Evolutionary conservation across 2,113 vertebrate genomes (phyloP).

Genomic region (Empidonax alnorum): DNA sequence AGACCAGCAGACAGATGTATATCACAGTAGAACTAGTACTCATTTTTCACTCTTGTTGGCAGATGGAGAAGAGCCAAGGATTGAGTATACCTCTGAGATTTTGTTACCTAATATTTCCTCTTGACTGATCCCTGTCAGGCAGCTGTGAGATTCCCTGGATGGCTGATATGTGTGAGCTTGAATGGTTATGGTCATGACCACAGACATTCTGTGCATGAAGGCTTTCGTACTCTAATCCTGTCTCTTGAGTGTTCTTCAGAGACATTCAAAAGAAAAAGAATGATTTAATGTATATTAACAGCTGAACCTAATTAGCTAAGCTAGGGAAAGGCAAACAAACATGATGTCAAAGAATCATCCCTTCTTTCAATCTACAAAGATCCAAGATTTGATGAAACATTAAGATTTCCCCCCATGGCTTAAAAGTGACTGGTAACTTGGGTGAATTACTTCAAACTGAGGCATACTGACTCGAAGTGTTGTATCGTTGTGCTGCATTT

Average conservation of each 20-base stretch:
- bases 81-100: background rate
- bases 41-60: background rate
- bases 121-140: background rate
- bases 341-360: background rate
- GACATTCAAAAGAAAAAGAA: background rate
- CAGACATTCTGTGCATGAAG: slow-evolving; percentile 9
- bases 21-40: background rate
- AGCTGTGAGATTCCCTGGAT: background rate
- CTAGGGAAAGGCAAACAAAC: background rate
- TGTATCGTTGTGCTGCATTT: background rate
- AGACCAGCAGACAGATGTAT: background rate
- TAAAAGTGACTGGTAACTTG: background rate
- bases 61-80: background rate
- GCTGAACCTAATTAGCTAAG: slow-evolving; percentile 15
- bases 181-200: background rate
- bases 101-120: background rate
- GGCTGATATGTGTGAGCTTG: background rate
- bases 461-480: background rate
- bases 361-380: background rate
- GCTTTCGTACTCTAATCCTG: slow-evolving; percentile 1
- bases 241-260: background rate
- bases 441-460: background rate
- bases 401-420: background rate
- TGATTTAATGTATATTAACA: slow-evolving; percentile 19
- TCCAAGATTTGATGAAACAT: background rate